Base-by-base conservation (phyloP, 2,888 invertebrate genomes). In the Carabus problematicus region DNA sequence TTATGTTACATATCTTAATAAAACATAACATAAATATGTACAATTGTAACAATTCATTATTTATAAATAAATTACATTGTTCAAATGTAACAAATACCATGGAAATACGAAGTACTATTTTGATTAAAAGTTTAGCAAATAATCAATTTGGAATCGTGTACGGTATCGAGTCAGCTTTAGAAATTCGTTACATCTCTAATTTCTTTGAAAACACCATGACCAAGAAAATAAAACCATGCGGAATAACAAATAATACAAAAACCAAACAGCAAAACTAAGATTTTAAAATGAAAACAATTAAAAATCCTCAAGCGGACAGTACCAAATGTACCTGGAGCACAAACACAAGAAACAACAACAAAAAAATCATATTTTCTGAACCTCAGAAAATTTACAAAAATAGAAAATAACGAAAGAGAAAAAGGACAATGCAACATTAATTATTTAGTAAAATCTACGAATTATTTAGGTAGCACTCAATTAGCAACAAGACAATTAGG, bases 201-300 rank as follows among this genome's bases (percentile, higher is more conserved):
- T 29, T 29, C 2, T 29, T 29, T 29, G 29, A 29, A 29, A 59
- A 49, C 29, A 59, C 66, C 66, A 49, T 18, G 58, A 49, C 66
- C 66, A 59, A 63, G 39, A 56, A 66, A 59, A 63, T 18, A 56
- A 66, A 66, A 58, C 58, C 66, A 66, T 66, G 66, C 66, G 45
- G 29, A 59, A 64, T 45, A 55, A 64, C 3, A 64, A 64, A 58
- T 40, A 52, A 29, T 29, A 56, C 56, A 56, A 19, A 63, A 49
- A n/a, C n/a, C n/a, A n/a, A 41, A 18, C 29, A 62, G 39, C 40
- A 63, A 63, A 49, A 61, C 4, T n/a, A n/a, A n/a, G 52, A 16
- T 52, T 63, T 16, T 52, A 54, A 63, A 62, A 14, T 49, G 41
- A 39, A 39, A 40, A 14, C 42, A 60, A 29, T 52, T 18, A 29